Base-by-base conservation (phyloP, 2,888 invertebrate genomes). In the Troilus luridus region DNA sequence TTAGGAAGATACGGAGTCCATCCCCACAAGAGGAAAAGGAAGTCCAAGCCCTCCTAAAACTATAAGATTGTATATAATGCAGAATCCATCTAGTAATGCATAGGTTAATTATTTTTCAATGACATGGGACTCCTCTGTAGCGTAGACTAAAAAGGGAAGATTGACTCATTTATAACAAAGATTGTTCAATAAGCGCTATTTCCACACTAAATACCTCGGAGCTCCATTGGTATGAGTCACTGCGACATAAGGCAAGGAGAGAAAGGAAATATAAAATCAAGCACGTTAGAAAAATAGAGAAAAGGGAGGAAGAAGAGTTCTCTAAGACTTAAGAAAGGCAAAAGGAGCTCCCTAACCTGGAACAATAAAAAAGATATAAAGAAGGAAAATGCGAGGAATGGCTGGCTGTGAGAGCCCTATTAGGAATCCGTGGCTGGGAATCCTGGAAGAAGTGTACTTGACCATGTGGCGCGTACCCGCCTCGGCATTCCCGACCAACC, bases 351-450 rank as follows among this genome's bases (percentile, higher is more conserved):
- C 72, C 41, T 72, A n/a, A 27, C 41, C 41, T 17, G 27, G 56
- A 85, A 58, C 54, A n/a, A 85, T n/a, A 85, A 85, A 85, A 81
- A 81, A 54, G 56, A 19, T 85, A 54, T 10, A 85, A 85, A 85
- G 56, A 85, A 85, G 85, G n/a, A 56, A 85, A 54, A 85, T 56
- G 56, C 85, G 6, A 85, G 56, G 85, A 56, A 85, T 56, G 85
- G 85, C 54, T 21, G 85, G 11, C n/a, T 56, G 85, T 85, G 85
- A 81, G 81, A 77, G 54, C 85, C 85, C 85, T 56, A 85, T 85
- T 85, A 56, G 85, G 85, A 85, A 85, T 85, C 85, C 56, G 85
- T 85, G 85, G 21, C 85, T 85, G 85, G 85, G 85, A 85, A 85
- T 85, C 56, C n/a, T 85, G 85, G 85, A 85, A 85, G 56, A 85